Base-by-base conservation (phyloP, 2,888 invertebrate species). In the Zygaena filipendulae region DNA sequence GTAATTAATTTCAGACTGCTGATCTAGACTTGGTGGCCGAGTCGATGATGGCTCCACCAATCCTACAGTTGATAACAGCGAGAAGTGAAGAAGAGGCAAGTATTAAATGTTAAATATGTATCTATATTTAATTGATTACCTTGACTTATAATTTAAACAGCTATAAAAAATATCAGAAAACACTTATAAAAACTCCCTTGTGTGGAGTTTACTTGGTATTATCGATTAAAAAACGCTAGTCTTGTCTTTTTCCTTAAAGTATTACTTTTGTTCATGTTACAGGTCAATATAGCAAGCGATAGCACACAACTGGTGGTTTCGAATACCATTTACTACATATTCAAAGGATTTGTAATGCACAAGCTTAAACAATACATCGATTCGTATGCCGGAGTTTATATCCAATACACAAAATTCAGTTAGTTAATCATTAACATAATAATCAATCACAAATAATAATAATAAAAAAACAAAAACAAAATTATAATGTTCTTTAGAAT, bases 301-400 rank as follows among this genome's bases (percentile, higher is more conserved):
- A 57, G 57, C 22, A 13, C 20, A n/a, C 40, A 49, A 1, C 7
- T 45, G 2, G 48, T 63, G 18, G 25, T 58, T 1, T 62, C 67
- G 0, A 66, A 67, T 19, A 47, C 54, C 7, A 12, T 52, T 2
- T 49, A 49, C 21, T 58, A 49, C 9, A 27, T 64, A 23, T 58
- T 66, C 12, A 47, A 50, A 39, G 54, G 47, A 4, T 20, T 57
- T 5, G 29, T 59, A 0, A 30, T 39, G 0, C 39, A 45, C 23
- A 45, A 38, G 22, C 14, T 64, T 5, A 50, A 52, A 23, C 32
- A 8, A 6, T 42, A 54, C 21, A 60, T 61, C 23, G 55, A 62
- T 18, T 35, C 30, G 11, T 12, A 53, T 12, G 29, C 47, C 2
- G 45, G 45, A 6, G 45, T 47, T 0, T 41, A 53, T 0, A 38